Evolutionary conservation across 2,888 invertebrate species (phyloP).

Genomic region (Melieria crassipennis): DNA sequence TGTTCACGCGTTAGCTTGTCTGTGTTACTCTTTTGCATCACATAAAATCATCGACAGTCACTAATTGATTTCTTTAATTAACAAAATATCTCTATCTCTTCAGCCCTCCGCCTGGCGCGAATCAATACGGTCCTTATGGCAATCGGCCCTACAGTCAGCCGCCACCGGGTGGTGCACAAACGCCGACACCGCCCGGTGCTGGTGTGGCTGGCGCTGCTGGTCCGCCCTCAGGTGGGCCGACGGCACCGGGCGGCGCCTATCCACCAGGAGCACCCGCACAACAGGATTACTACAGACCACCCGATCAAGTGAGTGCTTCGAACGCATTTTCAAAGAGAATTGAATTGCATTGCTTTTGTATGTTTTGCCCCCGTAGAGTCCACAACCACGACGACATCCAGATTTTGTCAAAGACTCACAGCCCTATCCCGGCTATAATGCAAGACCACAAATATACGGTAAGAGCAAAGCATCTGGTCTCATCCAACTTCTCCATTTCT

Average conservation of each 20-base stretch:
- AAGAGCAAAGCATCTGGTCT: slow-evolving; percentile 49
- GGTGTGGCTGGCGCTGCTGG: slow-evolving; percentile 50
- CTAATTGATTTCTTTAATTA: neutral
- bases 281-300: slow-evolving; percentile 70
- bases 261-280: slow-evolving; percentile 67
- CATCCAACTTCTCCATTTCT: neutral
- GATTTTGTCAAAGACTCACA: slow-evolving; percentile 83
- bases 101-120: slow-evolving; percentile 65
- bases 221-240: slow-evolving; percentile 63
- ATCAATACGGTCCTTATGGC: slow-evolving; percentile 63
- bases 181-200: slow-evolving; percentile 66
- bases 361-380: slow-evolving; percentile 68
- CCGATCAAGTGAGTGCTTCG: slow-evolving; percentile 59
- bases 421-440: slow-evolving; percentile 74
- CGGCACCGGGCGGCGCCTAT: slow-evolving; percentile 65
- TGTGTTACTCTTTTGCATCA: neutral
- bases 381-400: slow-evolving; percentile 81
- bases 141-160: slow-evolving; percentile 63
- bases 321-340: neutral
- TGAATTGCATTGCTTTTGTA: neutral
- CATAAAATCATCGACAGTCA: neutral
- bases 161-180: slow-evolving; percentile 67
- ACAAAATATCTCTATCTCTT: neutral
- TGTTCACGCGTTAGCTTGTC: neutral
- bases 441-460: slow-evolving; percentile 76